Base-by-base conservation (phyloP, 2,797 vertebrate species). In the Ctenopoma kingsleyae region DNA sequence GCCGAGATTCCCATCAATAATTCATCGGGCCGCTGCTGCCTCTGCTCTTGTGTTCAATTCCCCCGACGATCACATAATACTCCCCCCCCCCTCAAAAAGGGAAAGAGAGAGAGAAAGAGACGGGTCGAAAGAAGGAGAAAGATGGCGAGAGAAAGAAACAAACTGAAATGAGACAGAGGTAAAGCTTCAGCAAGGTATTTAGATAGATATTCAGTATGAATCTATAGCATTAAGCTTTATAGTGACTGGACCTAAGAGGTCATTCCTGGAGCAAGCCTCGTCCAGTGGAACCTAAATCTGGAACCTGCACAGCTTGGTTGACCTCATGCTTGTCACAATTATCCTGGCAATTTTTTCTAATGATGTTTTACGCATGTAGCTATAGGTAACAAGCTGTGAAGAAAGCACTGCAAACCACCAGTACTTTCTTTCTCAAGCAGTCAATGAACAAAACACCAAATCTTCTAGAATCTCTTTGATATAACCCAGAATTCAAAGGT, bases 1-100 rank as follows among this genome's bases (percentile, higher is more conserved):
- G 84, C 84, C 74, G 92, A 95, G 93, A 94, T 94, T 95, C 91
- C 74, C 90, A 95, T 96, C 93, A 89, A 96, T 96, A 95, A 93
- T 95, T 94, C 91, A 93, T 95, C 80, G 84, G 66, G 87, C 88
- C 86, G 88, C 91, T 93, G 93, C 94, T 93, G 93, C 88, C 93
- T 93, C 90, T 75, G 91, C 92, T 93, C 94, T 92, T 92, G 89
- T 91, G 84, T 91, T 92, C 90, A 91, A 90, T 91, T 93, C 91
- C 90, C 92, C 63, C 70, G 87, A 78, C 68, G 80, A 92, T 92
- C 88, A 93, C 92, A 92, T 93, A 93, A 95, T 93, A 92, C 92
- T 80, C 85, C 88, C 90, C 90, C 90, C 80, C 67, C 67, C 54
- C 27, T n/a, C 23, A 23, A 43, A 43, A 43, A 5, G 40, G 32